Conservation (phyloP, 2,797 vertebrate genomes). For the Gouania willdenowi region DNA sequence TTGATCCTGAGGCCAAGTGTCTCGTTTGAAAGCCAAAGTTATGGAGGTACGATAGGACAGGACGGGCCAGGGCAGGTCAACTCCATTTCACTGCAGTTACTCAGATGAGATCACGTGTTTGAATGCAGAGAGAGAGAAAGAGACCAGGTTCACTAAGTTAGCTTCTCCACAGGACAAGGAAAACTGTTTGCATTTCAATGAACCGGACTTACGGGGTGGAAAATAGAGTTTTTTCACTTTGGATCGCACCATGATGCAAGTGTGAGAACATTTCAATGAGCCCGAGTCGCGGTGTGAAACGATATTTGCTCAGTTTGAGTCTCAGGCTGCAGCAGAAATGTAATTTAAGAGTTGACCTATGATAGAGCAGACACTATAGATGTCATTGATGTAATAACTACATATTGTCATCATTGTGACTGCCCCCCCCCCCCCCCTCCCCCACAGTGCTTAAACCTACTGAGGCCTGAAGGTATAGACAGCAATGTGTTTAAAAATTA, state of each 20-base stretch:
- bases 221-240: constrained; percentile 23
- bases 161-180: constrained; percentile 6
- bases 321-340: background rate
- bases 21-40: constrained; percentile 5
- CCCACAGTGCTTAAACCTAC: constrained; percentile 23
- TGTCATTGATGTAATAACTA: background rate
- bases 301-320: constrained; percentile 16
- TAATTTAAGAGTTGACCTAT: constrained; percentile 8
- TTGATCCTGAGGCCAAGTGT: constrained; percentile 8
- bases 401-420: constrained; percentile 8
- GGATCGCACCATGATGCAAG: constrained; percentile 20
- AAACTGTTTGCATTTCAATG: constrained; percentile 17
- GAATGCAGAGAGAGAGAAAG: background rate
- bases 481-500: constrained; percentile 25
- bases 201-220: constrained; percentile 9
- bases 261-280: constrained; percentile 22
- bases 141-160: constrained; percentile 9
- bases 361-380: background rate
- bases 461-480: constrained; percentile 19
- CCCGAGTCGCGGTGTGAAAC: constrained; percentile 18
- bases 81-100: constrained; percentile 30
- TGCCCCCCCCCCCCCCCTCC: too few relatives aligned
- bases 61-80: constrained; percentile 20
- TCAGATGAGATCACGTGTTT: constrained; percentile 25
- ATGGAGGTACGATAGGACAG: too few relatives aligned